phyloP scores from a whole-genome alignment of 2,797 vertebrate genomes.

The Parotocinclus haroldoi region DNA sequence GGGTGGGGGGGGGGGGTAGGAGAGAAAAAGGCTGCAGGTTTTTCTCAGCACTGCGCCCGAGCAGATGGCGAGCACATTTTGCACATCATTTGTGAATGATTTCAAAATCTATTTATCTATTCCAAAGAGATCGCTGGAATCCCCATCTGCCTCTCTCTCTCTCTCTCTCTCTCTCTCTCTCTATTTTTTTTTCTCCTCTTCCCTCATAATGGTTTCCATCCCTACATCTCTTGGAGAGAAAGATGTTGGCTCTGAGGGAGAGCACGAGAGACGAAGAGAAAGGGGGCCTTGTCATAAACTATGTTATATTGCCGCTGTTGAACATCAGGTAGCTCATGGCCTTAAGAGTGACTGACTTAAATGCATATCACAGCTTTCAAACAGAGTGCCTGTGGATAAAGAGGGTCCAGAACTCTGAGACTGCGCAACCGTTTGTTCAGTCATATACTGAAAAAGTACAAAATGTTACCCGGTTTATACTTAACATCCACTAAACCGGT shows the following conservation, averaged over 20 bases:
- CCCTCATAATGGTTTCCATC: conserved; percentile 84
- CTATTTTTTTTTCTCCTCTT: conserved; percentile 52
- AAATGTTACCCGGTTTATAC: too few species aligned
- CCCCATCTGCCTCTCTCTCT: conserved; percentile 78
- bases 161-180: conserved; percentile 24
- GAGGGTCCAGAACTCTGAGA: neutral
- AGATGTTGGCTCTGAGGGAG: conserved; percentile 40
- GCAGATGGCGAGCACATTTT: conserved; percentile 84
- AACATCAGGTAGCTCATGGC: conserved; percentile 51
- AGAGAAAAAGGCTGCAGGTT: conserved; percentile 46
- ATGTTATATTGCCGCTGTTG: conserved; percentile 64
- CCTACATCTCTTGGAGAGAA: conserved; percentile 58
- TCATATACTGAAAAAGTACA: too few species aligned
- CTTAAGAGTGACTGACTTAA: conserved; percentile 48
- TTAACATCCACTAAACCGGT: too few species aligned
- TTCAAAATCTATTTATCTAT: conserved; percentile 86
- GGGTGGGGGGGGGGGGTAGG: too few species aligned
- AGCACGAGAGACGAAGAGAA: conserved; percentile 54
- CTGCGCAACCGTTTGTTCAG: too few species aligned
- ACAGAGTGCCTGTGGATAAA: neutral
- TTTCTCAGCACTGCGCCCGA: conserved; percentile 61
- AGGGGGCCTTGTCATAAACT: conserved; percentile 52
- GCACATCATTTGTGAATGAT: conserved; percentile 87
- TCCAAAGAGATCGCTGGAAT: conserved; percentile 88
- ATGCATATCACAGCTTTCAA: conserved; percentile 49